Percentiles rank a stretch among this genome's conserved stretches.
These are phyloP conservation scores for Drosophila meridiana DNA, from an alignment of 2,888 invertebrate species.

Conservation along the genomic window DNA sequence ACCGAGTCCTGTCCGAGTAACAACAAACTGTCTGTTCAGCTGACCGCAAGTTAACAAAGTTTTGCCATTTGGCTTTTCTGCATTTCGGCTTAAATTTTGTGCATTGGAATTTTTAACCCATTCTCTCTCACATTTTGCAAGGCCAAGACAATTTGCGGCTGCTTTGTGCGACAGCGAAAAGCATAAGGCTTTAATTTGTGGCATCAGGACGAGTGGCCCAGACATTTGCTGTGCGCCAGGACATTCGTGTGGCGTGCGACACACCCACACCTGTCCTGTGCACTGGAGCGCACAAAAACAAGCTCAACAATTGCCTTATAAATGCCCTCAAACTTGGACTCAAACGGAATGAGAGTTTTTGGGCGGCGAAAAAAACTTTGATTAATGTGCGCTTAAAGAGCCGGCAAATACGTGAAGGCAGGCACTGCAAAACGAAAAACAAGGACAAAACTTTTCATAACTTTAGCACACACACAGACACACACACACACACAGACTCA, in stretches of 20 bases:
- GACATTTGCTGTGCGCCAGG: conserved; percentile 4
- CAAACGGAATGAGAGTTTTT: conserved; percentile 48
- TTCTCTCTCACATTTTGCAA: conserved; percentile 4
- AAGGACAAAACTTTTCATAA: conserved; percentile 72
- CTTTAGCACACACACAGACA: conserved; percentile 44
- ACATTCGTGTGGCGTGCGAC: conserved; percentile 17
- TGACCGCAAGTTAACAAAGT: conserved; percentile 61
- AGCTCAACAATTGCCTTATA: conserved; percentile 78
- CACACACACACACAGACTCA: conserved; percentile 27
- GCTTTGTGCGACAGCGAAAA: conserved; percentile 45
- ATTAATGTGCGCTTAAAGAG: conserved; percentile 80
- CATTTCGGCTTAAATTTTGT: conserved; percentile 52
- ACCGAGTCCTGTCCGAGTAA: conserved; percentile 6
- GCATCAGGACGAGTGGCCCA: conserved; percentile 24
- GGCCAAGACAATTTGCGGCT: conserved; percentile 57
- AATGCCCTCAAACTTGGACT: conserved; percentile 72
- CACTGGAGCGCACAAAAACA: conserved; percentile 52
- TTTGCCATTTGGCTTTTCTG: conserved; percentile 58
- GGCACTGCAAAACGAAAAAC: conserved; percentile 32
- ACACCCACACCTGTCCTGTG: conserved; percentile 63
- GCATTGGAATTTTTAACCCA: conserved; percentile 36
- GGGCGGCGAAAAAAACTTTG: conserved; percentile 66
- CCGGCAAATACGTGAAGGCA: conserved; percentile 54
- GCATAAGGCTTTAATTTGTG: conserved; percentile 34
- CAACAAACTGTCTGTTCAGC: conserved; percentile 50